A percentile compares a stretch with the other conserved stretches of the same genome.
These are phyloP conservation scores for Zophobas morio DNA, from an alignment of 1,140 invertebrate species.

Conservation along the genomic window DNA sequence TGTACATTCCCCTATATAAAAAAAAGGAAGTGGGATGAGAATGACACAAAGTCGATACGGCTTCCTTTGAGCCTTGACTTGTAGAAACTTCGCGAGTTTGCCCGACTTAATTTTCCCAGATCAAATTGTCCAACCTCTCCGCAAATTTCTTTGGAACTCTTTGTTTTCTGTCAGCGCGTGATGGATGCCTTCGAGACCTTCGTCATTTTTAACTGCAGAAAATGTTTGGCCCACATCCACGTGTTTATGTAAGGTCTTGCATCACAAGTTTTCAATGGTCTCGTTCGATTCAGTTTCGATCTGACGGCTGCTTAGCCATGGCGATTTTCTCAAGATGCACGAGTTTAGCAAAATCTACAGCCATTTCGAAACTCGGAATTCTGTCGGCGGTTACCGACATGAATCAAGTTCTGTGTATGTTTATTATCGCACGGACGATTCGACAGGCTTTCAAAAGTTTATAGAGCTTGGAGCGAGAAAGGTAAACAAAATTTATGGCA, in stretches of 20 bases:
- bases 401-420: slow-evolving; percentile 45
- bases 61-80: too few species aligned
- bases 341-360: slow-evolving; percentile 9
- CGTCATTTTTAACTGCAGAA: slow-evolving; percentile 16
- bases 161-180: too few species aligned
- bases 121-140: not conserved
- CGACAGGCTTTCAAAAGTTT: slow-evolving; percentile 36
- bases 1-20: too few species aligned
- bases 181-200: not conserved
- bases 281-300: slow-evolving; percentile 15
- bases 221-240: slow-evolving; percentile 23
- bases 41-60: too few species aligned
- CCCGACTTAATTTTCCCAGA: too few species aligned
- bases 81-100: too few species aligned
- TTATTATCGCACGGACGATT: slow-evolving; percentile 41
- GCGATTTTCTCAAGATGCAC: slow-evolving; percentile 30
- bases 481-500: not conserved
- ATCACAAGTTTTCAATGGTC: slow-evolving; percentile 8
- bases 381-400: slow-evolving; percentile 21
- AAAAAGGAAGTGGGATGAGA: too few species aligned
- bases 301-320: slow-evolving; percentile 23
- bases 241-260: slow-evolving; percentile 27
- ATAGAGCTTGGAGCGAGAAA: not conserved
- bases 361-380: slow-evolving; percentile 33
- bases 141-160: not conserved